Conservation (phyloP, 2,888 invertebrate species). For the Ophraella communa region DNA sequence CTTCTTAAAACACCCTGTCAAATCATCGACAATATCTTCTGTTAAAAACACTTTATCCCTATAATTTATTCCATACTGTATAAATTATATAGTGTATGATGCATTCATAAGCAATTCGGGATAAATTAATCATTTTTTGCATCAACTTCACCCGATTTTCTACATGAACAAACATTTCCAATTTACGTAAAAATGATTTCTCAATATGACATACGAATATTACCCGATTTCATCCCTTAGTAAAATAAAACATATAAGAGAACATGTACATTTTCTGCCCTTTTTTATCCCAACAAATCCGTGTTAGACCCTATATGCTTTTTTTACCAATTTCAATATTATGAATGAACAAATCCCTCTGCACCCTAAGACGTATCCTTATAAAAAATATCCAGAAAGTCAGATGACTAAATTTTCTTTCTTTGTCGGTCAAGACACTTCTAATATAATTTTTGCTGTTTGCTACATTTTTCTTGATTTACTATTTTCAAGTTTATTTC, state of each 20-base stretch:
- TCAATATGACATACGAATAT: not conserved
- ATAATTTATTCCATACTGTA: not conserved
- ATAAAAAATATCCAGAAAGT: not conserved
- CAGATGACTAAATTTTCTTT: not conserved
- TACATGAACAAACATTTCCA: not conserved
- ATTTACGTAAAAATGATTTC: not conserved
- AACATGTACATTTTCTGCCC: not conserved
- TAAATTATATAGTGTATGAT: not conserved
- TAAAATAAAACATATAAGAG: not conserved
- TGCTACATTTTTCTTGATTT: too few species aligned
- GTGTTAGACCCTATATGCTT: not conserved
- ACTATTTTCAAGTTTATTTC: too few species aligned
- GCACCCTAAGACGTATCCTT: not conserved
- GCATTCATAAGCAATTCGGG: not conserved
- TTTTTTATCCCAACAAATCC: constrained; percentile 6
- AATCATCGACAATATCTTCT: too few species aligned
- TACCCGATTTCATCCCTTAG: not conserved
- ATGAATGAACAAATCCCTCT: constrained; percentile 15
- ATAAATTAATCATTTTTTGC: not conserved
- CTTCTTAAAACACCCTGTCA: too few species aligned
- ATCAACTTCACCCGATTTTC: not conserved
- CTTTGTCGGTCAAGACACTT: not conserved
- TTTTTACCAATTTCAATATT: constrained; percentile 22
- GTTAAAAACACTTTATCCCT: too few species aligned
- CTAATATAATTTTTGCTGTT: not conserved